These are phyloP conservation scores for Penaeus indicus DNA, from an alignment of 1,140 invertebrate species.

Conservation along the genomic window DNA sequence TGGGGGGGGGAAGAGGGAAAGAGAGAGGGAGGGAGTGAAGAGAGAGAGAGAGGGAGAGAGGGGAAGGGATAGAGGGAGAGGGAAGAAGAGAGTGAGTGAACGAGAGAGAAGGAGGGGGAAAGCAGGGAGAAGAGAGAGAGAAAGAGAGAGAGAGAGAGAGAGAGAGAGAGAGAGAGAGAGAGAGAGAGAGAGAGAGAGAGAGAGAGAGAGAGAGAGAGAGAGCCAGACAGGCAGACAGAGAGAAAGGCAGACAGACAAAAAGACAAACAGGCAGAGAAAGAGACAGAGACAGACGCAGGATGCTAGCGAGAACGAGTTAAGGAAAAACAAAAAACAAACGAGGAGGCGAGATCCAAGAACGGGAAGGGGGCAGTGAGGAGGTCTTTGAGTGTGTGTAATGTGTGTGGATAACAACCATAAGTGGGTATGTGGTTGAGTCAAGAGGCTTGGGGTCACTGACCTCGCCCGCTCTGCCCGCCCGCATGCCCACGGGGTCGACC, in stretches of 20 bases:
- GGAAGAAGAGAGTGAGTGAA: not conserved
- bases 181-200: not conserved
- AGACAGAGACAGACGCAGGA: conserved; percentile 8
- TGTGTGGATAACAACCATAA: not conserved
- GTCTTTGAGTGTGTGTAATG: not conserved
- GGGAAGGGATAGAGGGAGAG: conserved; percentile 2
- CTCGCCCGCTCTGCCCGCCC: conserved; percentile 16
- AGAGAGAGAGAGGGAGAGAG: conserved; percentile 23
- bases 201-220: not conserved
- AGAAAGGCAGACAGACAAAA: not conserved
- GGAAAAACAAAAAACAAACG: not conserved
- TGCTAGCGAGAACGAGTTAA: not conserved
- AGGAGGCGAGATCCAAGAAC: no score
- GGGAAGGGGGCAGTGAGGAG: not conserved
- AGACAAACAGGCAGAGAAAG: not conserved
- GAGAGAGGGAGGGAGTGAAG: conserved; percentile 7
- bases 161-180: not conserved
- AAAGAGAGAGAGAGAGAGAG: not conserved
- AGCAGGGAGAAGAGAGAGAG: not conserved
- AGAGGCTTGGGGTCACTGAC: conserved; percentile 8
- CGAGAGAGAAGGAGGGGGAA: not conserved
- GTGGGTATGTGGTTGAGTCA: not conserved
- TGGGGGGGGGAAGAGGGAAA: not conserved
- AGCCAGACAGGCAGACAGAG: not conserved
- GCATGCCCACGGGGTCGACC: not conserved